A percentile compares a stretch with the other conserved stretches of the same genome.
phyloP scores from a whole-genome alignment of 2,113 vertebrate species.

The Rhea americana region DNA sequence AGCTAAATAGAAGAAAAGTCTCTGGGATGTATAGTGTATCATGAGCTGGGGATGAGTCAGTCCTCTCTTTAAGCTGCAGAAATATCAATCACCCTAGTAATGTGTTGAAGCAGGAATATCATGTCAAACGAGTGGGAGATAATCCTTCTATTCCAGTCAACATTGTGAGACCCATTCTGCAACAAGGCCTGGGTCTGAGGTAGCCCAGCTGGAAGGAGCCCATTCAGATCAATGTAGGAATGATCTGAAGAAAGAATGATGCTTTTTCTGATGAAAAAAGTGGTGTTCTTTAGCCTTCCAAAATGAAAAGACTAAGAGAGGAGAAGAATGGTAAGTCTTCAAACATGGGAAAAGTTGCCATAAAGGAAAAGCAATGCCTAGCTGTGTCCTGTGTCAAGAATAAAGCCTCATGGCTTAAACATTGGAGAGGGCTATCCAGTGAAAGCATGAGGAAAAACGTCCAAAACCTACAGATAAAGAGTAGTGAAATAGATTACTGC shows the following conservation, averaged over 20 bases:
- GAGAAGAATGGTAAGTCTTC: not conserved
- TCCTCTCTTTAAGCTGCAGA: not conserved
- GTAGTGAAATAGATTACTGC: not conserved
- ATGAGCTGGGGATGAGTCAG: not conserved
- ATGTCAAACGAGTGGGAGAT: not conserved
- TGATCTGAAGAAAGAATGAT: not conserved
- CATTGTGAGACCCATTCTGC: not conserved
- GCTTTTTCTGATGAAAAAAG: not conserved
- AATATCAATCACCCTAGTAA: not conserved
- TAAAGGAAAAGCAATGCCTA: not conserved
- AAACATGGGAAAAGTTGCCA: not conserved
- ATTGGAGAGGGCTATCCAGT: accelerated
- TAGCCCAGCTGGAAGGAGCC: not conserved
- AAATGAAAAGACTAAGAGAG: not conserved
- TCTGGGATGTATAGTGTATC: not conserved
- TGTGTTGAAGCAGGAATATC: not conserved
- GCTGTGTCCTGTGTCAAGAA: not conserved
- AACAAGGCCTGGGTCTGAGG: not conserved
- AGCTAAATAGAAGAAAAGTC: not conserved
- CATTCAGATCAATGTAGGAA: not conserved
- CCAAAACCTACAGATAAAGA: not conserved
- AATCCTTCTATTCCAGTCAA: not conserved
- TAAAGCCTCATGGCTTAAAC: not conserved
- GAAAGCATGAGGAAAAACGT: not conserved
- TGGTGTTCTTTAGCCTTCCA: not conserved